These are phyloP conservation scores for Scytalopus superciliaris DNA, from an alignment of 2,113 vertebrate genomes.

Conservation along the genomic window DNA sequence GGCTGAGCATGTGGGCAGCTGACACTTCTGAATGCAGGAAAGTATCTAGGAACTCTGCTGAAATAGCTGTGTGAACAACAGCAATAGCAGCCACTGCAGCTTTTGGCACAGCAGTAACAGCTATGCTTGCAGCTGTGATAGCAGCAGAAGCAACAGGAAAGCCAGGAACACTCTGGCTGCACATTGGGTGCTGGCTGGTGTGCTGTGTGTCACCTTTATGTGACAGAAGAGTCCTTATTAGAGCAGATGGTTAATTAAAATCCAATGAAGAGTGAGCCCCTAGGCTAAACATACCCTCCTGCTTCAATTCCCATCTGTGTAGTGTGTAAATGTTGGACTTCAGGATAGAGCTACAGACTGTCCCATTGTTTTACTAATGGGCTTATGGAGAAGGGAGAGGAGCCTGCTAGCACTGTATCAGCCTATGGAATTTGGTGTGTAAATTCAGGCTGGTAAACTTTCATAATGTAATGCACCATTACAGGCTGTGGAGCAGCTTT, in stretches of 20 bases:
- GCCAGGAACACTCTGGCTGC: background rate
- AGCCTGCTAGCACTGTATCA: background rate
- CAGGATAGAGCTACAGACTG: background rate
- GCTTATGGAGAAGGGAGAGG: background rate
- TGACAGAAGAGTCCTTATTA: background rate
- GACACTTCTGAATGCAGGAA: background rate
- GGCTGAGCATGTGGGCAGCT: background rate
- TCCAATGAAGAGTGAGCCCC: background rate
- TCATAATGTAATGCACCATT: background rate
- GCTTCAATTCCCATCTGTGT: background rate
- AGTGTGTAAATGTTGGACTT: background rate
- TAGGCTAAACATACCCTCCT: background rate
- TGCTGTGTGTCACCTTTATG: background rate
- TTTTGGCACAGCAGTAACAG: background rate
- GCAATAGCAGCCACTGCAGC: constrained; percentile 5
- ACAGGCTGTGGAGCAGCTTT: background rate
- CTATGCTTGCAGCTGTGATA: background rate
- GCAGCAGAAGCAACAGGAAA: constrained; percentile 2
- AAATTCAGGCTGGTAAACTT: background rate
- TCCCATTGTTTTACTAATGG: background rate
- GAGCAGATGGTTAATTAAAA: background rate
- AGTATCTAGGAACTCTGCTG: background rate
- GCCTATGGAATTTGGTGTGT: background rate
- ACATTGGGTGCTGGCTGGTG: rapidly evolving
- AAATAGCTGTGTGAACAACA: constrained; percentile 5